Conservation (phyloP, 2,797 vertebrate species). For the Alauda arvensis region DNA sequence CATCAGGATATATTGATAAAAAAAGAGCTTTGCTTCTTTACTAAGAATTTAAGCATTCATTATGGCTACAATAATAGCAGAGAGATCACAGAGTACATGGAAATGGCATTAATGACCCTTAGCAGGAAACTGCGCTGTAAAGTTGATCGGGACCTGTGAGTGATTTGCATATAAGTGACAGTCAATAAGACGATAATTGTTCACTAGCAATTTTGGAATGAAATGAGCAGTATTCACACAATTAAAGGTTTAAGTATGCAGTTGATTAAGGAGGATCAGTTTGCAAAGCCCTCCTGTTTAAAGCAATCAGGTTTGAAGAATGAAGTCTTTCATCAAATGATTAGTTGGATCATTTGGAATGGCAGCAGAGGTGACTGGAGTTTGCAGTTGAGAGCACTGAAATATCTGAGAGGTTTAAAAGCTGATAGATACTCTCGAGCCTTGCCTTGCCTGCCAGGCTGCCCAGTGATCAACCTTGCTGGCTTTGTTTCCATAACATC, state of each 20-base stretch:
- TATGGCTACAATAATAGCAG: background rate
- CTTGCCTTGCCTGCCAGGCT: background rate
- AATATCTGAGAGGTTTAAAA: background rate
- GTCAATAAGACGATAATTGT: background rate
- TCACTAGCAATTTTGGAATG: background rate
- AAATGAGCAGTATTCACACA: background rate
- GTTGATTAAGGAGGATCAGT: background rate
- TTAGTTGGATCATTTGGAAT: background rate
- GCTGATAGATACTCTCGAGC: background rate
- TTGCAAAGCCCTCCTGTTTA: background rate
- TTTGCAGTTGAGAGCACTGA: background rate
- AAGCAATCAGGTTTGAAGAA: background rate
- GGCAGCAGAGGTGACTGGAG: background rate
- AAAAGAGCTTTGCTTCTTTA: background rate
- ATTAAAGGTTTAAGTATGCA: background rate
- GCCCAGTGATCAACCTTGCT: background rate
- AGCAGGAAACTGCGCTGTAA: background rate
- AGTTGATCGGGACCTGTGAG: background rate
- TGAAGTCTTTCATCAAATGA: background rate
- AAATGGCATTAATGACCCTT: constrained; percentile 7
- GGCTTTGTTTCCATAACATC: background rate
- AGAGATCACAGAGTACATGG: background rate
- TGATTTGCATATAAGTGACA: background rate
- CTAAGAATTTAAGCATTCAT: background rate
- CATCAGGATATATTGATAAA: background rate